Conservation (phyloP, 1,140 invertebrate genomes). For the Heliconius nattereri region DNA sequence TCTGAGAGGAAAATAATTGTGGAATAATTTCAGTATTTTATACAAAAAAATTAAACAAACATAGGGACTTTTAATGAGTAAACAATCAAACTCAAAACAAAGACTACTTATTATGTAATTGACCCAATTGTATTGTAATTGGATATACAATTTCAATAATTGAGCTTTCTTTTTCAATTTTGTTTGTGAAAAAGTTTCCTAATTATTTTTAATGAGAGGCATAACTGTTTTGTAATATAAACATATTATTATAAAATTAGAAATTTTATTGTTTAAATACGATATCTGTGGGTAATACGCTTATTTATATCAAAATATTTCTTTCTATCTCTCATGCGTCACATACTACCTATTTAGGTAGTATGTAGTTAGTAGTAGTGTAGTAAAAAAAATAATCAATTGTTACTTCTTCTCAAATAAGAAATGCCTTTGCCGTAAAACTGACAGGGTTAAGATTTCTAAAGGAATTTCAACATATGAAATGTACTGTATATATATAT, state of each 20-base stretch:
- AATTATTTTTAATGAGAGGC: not conserved
- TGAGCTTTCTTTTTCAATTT: not conserved
- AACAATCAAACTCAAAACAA: conserved; percentile 24
- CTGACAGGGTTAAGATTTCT: too few relatives aligned
- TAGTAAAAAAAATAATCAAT: too few relatives aligned
- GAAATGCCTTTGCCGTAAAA: too few relatives aligned
- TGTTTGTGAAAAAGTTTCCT: not conserved
- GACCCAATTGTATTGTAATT: conserved; percentile 25
- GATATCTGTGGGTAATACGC: not conserved
- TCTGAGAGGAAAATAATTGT: not conserved
- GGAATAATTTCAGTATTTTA: not conserved
- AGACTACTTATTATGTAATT: conserved; percentile 23
- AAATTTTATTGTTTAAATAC: not conserved
- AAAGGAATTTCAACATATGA: too few relatives aligned
- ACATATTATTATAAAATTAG: not conserved
- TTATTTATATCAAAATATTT: too few relatives aligned
- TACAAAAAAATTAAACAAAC: not conserved
- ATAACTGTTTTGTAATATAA: not conserved
- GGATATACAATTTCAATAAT: conserved; percentile 18
- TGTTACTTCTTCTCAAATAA: too few relatives aligned
- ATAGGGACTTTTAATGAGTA: conserved; percentile 17
- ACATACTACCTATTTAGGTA: too few relatives aligned
- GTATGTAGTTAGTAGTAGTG: too few relatives aligned
- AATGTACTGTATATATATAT: too few relatives aligned
- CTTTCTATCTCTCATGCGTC: too few relatives aligned